Conservation (phyloP, 2,797 vertebrate species). For the Buphagus erythrorhynchus region DNA sequence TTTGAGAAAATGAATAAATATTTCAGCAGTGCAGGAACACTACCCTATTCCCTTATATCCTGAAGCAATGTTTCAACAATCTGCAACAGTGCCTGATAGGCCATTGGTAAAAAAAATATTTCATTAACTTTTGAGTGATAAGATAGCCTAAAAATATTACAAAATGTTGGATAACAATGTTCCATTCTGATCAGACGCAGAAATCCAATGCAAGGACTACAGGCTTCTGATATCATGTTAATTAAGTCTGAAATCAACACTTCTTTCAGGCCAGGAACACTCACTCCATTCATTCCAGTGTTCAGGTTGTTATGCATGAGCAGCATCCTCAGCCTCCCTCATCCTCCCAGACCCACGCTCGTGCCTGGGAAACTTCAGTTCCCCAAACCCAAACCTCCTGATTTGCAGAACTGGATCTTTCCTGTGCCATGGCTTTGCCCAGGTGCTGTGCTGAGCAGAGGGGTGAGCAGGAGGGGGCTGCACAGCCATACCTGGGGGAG, state of each 20-base stretch:
- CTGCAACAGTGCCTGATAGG: background rate
- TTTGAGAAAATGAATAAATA: background rate
- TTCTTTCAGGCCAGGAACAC: background rate
- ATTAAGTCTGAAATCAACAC: background rate
- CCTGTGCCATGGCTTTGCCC: background rate
- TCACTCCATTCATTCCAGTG: accelerated
- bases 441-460: background rate
- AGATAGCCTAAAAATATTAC: background rate
- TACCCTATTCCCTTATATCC: background rate
- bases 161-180: background rate
- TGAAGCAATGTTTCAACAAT: background rate
- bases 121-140: background rate
- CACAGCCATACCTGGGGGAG: conserved; percentile 85
- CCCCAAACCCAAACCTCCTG: background rate
- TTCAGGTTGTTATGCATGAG: background rate
- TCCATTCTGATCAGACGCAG: background rate
- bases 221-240: background rate
- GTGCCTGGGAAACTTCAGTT: background rate
- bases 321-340: background rate
- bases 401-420: background rate
- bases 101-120: background rate
- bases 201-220: background rate
- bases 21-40: background rate
- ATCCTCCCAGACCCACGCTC: background rate
- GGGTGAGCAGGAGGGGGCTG: background rate